Evolutionary conservation across 2,113 vertebrate species (phyloP), one percentile per base, ranked within the genome.

Genomic region (Phrynosoma platyrhinos): DNA sequence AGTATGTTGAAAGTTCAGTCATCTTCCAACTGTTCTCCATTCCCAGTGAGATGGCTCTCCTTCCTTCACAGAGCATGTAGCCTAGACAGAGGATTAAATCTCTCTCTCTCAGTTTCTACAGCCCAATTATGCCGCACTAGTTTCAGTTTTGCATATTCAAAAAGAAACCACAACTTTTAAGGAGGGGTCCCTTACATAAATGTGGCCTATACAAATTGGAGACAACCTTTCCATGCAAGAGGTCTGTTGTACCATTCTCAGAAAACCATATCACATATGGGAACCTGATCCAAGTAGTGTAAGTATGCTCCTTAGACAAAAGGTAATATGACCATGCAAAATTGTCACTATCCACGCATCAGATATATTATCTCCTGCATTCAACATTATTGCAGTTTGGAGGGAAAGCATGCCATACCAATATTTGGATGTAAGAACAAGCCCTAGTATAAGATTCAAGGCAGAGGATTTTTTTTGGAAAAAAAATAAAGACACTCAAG

Each of bases 121-220:
- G 40, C 72, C 76, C 82, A 47, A 32, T 47, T 78, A 68, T 74
- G 58, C 55, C 40, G 58, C 23, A 30, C 47, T 84, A 74, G 58
- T 90, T 93, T 93, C 90, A 68, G 52, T 83, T 79, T 86, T 58
- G 74, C 82, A 62, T 7, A 1, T 55, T 92, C 72, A 84, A 88
- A 62, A 55, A 89, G 66, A 92, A 94, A 91, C 86, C 85, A 68
- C 79, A 36, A 69, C n/a, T 42, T 62, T 0, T 72, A 1, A 86
- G 55, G 58, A 18, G 0, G 0, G 80, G 81, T 47, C 62, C 90
- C 79, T 14, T 16, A 69, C n/a, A 27, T 69, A 55, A 42, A 83
- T 76, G 58, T 21, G 36, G 18, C 90, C 71, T 78, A 68, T 0
- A 0, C 71, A 89, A 80, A 89, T 75, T 74, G 27, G 27, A 86